A percentile compares a stretch with the other conserved stretches of the same genome.
phyloP scores from a whole-genome alignment of 1,140 invertebrate species.

The Musca vetustissima region DNA sequence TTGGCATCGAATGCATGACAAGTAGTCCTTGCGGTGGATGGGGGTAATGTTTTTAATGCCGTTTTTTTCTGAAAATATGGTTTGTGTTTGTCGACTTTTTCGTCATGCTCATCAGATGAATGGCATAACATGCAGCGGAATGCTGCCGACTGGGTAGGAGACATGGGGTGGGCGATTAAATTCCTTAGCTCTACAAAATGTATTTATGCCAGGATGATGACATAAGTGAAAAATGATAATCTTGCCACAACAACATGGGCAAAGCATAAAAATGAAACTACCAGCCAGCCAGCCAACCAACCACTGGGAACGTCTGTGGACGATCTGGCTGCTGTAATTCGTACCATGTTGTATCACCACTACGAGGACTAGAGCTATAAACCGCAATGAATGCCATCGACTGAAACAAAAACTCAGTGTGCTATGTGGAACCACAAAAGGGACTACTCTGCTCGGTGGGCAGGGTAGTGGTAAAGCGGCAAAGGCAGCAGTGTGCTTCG shows the following conservation, averaged over 20 bases:
- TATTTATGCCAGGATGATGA: constrained; percentile 9
- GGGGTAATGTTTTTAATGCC: constrained; percentile 1
- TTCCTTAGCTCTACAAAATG: constrained; percentile 13
- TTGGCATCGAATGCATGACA: no score
- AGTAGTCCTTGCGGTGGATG: no score
- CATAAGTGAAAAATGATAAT: constrained; percentile 26
- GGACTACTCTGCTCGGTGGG: background rate
- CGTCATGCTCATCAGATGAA: background rate
- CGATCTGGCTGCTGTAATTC: background rate
- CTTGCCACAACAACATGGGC: constrained; percentile 19
- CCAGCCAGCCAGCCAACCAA: background rate
- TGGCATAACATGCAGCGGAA: background rate
- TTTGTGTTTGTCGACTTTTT: constrained; percentile 8
- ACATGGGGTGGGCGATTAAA: constrained; percentile 6
- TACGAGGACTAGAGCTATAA: background rate
- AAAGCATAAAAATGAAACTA: background rate
- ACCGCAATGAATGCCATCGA: constrained; percentile 5
- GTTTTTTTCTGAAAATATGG: background rate
- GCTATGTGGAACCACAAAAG: constrained; percentile 12
- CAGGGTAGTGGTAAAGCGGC: background rate
- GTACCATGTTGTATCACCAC: background rate
- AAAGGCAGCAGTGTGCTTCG: background rate
- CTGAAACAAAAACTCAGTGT: background rate
- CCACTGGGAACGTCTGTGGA: constrained; percentile 1
- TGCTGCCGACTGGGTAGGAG: background rate